Percentiles rank a stretch among this genome's conserved stretches.
phyloP scores from a whole-genome alignment of 2,113 vertebrate species.

The Bettongia penicillata region DNA sequence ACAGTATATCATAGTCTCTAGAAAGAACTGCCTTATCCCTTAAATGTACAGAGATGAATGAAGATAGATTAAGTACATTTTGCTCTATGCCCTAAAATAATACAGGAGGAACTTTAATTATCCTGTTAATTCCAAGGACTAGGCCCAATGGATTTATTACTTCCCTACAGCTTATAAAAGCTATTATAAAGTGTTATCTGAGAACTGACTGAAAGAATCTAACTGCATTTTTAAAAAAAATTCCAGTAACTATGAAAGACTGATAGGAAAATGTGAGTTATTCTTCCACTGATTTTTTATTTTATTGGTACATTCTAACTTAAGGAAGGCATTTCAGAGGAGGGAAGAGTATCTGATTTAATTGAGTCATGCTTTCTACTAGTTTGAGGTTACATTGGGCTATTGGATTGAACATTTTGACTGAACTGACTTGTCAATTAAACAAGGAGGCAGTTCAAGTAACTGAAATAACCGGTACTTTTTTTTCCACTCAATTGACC shows the following conservation, averaged over 20 bases:
- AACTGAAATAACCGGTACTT: background rate
- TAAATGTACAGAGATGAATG: constrained; percentile 75
- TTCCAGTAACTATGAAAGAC: constrained; percentile 41
- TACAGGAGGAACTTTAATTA: constrained; percentile 79
- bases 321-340: background rate
- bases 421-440: background rate
- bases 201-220: background rate
- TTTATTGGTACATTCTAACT: background rate
- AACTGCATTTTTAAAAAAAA: constrained; percentile 37
- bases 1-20: constrained; percentile 67
- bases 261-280: background rate
- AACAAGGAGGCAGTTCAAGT: constrained; percentile 13
- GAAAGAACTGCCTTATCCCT: constrained; percentile 59
- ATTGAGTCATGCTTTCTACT: background rate
- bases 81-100: constrained; percentile 75
- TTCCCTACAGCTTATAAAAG: constrained; percentile 67
- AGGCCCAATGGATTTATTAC: constrained; percentile 67
- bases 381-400: background rate
- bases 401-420: background rate
- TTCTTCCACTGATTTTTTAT: background rate
- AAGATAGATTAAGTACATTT: constrained; percentile 78
- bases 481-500: background rate
- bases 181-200: constrained; percentile 55
- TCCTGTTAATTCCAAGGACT: constrained; percentile 78
- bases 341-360: constrained; percentile 18